Percentiles rank a stretch among this genome's conserved stretches.
Evolutionary conservation across 2,888 invertebrate species (phyloP).

Genomic region (Empis livida): DNA sequence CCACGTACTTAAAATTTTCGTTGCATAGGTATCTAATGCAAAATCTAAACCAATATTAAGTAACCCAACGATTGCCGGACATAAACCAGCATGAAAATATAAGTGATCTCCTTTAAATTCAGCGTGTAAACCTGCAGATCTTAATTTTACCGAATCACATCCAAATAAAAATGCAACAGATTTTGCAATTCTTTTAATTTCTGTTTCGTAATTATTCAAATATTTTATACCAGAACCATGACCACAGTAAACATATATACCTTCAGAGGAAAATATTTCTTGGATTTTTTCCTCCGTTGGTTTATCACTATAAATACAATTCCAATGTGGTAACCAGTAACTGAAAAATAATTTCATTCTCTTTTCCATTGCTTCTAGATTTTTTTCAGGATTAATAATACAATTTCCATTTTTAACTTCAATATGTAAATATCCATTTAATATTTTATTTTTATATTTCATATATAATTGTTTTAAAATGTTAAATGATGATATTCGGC

Average conservation of each 20-base stretch:
- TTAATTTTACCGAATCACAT: conserved; percentile 35
- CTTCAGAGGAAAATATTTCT: conserved; percentile 34
- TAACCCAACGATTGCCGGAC: conserved; percentile 17
- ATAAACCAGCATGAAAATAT: conserved; percentile 19
- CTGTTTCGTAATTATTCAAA: conserved; percentile 47
- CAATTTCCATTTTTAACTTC: conserved; percentile 1
- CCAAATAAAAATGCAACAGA: conserved; percentile 47
- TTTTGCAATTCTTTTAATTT: conserved; percentile 38
- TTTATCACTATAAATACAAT: conserved; percentile 26
- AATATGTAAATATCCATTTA: conserved; percentile 6
- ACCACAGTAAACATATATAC: conserved; percentile 40
- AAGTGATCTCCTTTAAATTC: conserved; percentile 29
- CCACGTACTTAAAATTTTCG: conserved; percentile 31
- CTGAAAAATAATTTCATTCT: conserved; percentile 28
- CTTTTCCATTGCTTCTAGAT: conserved; percentile 29
- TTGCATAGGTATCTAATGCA: conserved; percentile 28
- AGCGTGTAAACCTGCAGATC: conserved; percentile 22
- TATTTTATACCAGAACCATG: conserved; percentile 3
- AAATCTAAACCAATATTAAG: conserved; percentile 33
- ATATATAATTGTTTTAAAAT: conserved; percentile 4
- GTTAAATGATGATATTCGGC: conserved; percentile 8
- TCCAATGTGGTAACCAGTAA: conserved; percentile 33
- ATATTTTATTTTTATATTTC: conserved; percentile 5
- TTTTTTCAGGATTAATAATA: conserved; percentile 13
- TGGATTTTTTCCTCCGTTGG: conserved; percentile 38